Conservation (phyloP, 2,797 vertebrate species). For the Acropternis orthonyx region DNA sequence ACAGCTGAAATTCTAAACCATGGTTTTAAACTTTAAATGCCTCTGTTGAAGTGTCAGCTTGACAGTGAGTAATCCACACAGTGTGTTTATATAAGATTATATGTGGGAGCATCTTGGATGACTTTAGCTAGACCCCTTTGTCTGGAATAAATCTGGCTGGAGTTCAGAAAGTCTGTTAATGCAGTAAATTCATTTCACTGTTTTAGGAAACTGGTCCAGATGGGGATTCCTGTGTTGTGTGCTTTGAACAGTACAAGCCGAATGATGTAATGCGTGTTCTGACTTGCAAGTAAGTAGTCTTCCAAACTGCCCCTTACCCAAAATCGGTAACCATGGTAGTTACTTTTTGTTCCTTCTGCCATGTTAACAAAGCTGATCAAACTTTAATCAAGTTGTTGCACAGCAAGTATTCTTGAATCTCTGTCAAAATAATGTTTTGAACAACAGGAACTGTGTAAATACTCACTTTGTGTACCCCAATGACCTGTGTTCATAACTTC, state of each 20-base stretch:
- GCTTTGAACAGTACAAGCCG: conserved; percentile 87
- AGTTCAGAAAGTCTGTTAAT: neutral
- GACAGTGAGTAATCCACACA: neutral
- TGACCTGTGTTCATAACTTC: neutral
- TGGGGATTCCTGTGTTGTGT: conserved; percentile 86
- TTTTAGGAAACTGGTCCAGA: conserved; percentile 83
- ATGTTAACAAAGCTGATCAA: neutral
- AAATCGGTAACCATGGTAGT: neutral
- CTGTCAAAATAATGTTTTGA: neutral
- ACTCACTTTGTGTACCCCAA: neutral
- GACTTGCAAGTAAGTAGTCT: conserved; percentile 86
- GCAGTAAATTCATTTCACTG: neutral
- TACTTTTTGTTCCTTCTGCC: neutral
- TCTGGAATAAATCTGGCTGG: neutral
- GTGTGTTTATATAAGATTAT: neutral
- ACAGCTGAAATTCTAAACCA: neutral
- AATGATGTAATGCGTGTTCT: conserved; percentile 90
- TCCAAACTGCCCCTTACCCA: neutral
- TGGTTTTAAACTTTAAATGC: neutral
- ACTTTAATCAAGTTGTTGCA: neutral
- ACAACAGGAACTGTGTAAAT: neutral
- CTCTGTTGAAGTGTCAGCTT: neutral
- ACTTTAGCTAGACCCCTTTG: neutral
- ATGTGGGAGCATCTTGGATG: neutral
- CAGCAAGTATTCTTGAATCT: neutral